These are phyloP conservation scores for Pseudopodoces humilis DNA, from an alignment of 2,113 vertebrate genomes.

Conservation along the genomic window DNA sequence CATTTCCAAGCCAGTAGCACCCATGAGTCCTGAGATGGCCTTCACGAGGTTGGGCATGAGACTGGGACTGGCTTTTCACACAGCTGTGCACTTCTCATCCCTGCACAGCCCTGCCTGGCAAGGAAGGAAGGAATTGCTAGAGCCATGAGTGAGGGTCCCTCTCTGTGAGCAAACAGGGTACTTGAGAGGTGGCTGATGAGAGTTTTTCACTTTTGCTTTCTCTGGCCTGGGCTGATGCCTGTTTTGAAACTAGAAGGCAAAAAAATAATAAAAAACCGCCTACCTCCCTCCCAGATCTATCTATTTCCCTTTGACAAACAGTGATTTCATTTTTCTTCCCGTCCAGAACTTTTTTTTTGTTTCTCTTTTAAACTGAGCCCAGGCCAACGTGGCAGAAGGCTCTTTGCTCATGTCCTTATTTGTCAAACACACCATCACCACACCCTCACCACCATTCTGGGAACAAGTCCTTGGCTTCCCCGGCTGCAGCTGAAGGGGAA, in stretches of 20 bases:
- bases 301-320: conserved; percentile 66
- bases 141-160: background rate
- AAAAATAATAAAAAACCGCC: background rate
- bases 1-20: background rate
- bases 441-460: conserved; percentile 36
- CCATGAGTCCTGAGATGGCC: background rate
- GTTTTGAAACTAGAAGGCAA: conserved; percentile 48
- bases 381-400: conserved; percentile 68
- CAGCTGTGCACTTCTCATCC: background rate
- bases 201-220: background rate
- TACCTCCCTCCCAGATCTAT: conserved; percentile 39
- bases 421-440: conserved; percentile 57
- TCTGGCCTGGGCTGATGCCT: background rate
- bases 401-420: conserved; percentile 73
- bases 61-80: background rate
- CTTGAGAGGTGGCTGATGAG: background rate
- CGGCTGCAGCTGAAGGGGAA: background rate
- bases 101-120: background rate
- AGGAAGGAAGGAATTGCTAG: background rate
- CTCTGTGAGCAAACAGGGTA: background rate
- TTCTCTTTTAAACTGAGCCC: conserved; percentile 43
- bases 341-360: conserved; percentile 50
- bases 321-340: conserved; percentile 60
- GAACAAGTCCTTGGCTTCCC: conserved; percentile 6
- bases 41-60: accelerated